Percentiles rank a stretch among this genome's conserved stretches.
phyloP scores from a whole-genome alignment of 2,797 vertebrate species.

The Tinamus major region DNA sequence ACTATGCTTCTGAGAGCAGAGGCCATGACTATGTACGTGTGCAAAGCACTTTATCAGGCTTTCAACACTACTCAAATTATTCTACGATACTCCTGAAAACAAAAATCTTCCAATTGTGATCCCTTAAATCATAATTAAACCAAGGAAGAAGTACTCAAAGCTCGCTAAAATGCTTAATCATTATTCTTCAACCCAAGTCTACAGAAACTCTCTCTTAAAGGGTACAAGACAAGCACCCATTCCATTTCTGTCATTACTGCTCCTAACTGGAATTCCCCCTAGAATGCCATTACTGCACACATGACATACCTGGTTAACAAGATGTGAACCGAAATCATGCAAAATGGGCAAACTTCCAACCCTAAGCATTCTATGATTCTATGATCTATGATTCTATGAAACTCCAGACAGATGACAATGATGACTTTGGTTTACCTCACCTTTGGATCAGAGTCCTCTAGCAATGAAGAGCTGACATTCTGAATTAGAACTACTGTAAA shows the following conservation, averaged over 20 bases:
- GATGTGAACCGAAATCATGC: background rate
- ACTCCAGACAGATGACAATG: fast-evolving
- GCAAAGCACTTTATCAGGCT: background rate
- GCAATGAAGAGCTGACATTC: background rate
- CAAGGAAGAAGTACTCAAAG: background rate
- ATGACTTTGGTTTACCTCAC: background rate
- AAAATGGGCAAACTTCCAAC: background rate
- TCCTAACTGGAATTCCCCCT: background rate
- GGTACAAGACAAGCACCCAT: background rate
- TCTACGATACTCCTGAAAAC: background rate
- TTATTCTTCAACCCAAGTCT: background rate
- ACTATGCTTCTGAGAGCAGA: background rate
- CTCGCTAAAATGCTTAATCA: background rate
- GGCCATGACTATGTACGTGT: background rate
- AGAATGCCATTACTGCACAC: background rate
- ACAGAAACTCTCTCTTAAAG: background rate
- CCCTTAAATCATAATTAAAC: background rate
- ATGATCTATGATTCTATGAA: too few species aligned
- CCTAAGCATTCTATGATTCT: too few species aligned
- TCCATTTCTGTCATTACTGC: background rate
- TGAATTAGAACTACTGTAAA: background rate
- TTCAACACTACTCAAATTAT: background rate
- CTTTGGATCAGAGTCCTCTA: background rate
- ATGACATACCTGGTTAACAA: background rate
- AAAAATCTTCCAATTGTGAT: background rate